Evolutionary conservation across 2,888 invertebrate genomes (phyloP), one percentile per base, ranked within the genome.

Genomic region (Dyspetes luteomarginatus): DNA sequence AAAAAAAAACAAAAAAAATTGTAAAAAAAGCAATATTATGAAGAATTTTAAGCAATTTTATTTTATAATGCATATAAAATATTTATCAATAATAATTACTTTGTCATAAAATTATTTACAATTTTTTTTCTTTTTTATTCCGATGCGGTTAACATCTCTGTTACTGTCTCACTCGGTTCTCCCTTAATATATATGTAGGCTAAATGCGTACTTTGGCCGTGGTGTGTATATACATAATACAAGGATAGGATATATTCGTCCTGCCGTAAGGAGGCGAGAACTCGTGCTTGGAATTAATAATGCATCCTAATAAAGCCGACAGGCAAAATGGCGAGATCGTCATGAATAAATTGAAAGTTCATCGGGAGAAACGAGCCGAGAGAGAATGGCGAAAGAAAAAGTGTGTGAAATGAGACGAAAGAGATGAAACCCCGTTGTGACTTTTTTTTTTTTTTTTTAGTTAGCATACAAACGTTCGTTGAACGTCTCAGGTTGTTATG

Each of bases 331-430:
- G 15, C 36, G 64, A 60, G 78, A 56, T 65, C 64, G 82, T 81
- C 83, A 87, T 87, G 88, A 88, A 88, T 88, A 88, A 86, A 88
- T 88, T 87, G 85, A 84, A 85, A 87, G 80, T 87, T 87, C 81
- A 86, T 85, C 77, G 81, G 52, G 71, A 76, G 72, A 83, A 78
- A 75, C 45, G 65, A 78, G 65, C 69, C 41, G 52, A 30, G 76
- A 73, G 73, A 19, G 72, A 71, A 75, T 65, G 73, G 58, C 81
- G 71, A 74, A 80, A 73, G 75, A 22, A 41, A 30, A 4, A 43
- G 45, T 52, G 55, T 5, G 62, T 55, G 28, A 28, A 36, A 58
- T 48, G 24, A 17, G 45, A 55, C 12, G 64, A 45, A 52, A 26
- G 71, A 58, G 56, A 71, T 30, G 58, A 41, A 69, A 69, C 30